Base-by-base conservation (phyloP, 2,113 vertebrate species). In the Brachyhypopomus gauderio region DNA sequence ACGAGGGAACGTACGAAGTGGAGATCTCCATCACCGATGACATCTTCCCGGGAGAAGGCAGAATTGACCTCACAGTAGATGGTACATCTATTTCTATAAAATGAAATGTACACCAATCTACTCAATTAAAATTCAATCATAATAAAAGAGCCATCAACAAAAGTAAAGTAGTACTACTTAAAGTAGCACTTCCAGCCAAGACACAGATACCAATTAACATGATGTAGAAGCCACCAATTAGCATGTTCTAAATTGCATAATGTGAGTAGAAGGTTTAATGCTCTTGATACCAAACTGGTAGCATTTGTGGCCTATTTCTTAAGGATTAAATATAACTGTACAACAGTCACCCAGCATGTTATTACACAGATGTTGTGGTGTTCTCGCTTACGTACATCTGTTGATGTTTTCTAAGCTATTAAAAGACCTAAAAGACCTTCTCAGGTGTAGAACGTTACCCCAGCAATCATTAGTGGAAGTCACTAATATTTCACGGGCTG, bases 21-120 rank as follows among this genome's bases (percentile, higher is more conserved):
- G 97, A 98, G 92, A 95, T 98, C 88, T 98, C 97, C 89, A 99
- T 99, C 90, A 99, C 97, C 0, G 97, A 97, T 0, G 97, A 98
- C 79, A 96, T 92, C 0, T 98, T 98, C 85, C 93, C 97, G 0
- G 97, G 97, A 8, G 97, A 97, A 88, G 95, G 95, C 84, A 95
- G 93, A 89, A 97, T 99, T 89, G 94, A 95, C 56, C 96, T 99
- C 80, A 97, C 95, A 0, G 97, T 99, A 60, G 97, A 99, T 60
- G 96, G 97, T 98, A 95, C 62, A 63, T 70, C 6, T 71, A 14
- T 60, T 56, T 75, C 30, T 34, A 52, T 52, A 12, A 52, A 52
- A 52, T 0, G 45, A 52, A 52, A 14, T 14, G 45, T 14, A 52
- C 14, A 14, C 45, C 41, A 41, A 75, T n/a, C 45, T n/a, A n/a